Percentiles rank a stretch among this genome's conserved stretches.
These are phyloP conservation scores for Agriopis aurantiaria DNA, from an alignment of 2,888 invertebrate species.

Conservation along the genomic window DNA sequence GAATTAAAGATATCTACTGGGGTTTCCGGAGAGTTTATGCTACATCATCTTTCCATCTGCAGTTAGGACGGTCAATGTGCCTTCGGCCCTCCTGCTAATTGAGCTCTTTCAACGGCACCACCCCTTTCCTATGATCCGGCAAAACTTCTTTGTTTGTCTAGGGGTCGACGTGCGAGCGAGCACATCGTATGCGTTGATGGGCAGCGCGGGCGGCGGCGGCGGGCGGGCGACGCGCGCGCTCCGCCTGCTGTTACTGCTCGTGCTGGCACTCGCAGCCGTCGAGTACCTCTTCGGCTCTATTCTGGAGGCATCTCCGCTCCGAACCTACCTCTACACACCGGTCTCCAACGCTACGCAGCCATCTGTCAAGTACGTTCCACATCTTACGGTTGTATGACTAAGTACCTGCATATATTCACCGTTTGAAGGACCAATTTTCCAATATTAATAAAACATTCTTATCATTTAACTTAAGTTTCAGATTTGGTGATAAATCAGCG, in stretches of 20 bases:
- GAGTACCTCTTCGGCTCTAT: constrained; percentile 90
- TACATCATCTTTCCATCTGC: too few species aligned
- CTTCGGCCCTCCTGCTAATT: too few species aligned
- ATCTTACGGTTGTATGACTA: not conserved
- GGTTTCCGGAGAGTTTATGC: too few species aligned
- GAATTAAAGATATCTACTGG: too few species aligned
- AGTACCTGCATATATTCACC: not conserved
- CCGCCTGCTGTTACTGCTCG: constrained; percentile 82
- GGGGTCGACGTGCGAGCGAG: constrained; percentile 58
- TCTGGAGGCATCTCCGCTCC: constrained; percentile 83
- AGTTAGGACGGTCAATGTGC: too few species aligned
- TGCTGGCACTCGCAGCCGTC: constrained; percentile 88
- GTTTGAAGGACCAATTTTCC: not conserved
- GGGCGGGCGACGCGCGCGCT: constrained; percentile 83
- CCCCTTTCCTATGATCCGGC: too few species aligned
- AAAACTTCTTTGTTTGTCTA: constrained; percentile 34
- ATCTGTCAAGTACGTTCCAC: constrained; percentile 62
- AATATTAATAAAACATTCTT: too few species aligned
- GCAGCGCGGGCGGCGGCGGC: constrained; percentile 70
- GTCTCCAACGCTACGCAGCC: constrained; percentile 76
- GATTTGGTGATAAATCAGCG: constrained; percentile 62
- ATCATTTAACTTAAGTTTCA: constrained; percentile 45
- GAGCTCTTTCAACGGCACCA: too few species aligned
- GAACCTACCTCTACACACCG: constrained; percentile 82
- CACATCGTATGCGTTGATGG: constrained; percentile 79